A percentile compares a stretch with the other conserved stretches of the same genome.
These are phyloP conservation scores for Pardalotus punctatus DNA, from an alignment of 2,113 vertebrate species.

Conservation along the genomic window DNA sequence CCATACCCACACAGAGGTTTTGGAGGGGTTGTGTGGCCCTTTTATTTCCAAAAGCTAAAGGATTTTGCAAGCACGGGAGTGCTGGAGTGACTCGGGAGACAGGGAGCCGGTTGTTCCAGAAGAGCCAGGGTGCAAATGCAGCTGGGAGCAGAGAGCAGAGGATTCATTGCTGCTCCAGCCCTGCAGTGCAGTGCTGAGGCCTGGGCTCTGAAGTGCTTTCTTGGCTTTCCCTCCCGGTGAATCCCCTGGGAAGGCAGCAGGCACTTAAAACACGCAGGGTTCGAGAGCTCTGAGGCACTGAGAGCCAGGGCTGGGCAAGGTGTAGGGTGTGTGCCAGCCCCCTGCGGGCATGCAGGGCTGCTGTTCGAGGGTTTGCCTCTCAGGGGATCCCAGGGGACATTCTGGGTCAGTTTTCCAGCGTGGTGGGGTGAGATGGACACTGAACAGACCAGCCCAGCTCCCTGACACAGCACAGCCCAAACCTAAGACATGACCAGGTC, in stretches of 20 bases:
- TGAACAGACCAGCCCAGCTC: neutral
- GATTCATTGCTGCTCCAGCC: neutral
- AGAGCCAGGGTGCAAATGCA: neutral
- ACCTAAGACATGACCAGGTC: neutral
- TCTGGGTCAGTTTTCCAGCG: neutral
- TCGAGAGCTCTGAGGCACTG: neutral
- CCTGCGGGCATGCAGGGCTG: accelerated
- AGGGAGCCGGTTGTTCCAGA: neutral
- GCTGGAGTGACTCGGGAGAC: neutral
- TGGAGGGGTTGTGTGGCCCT: neutral
- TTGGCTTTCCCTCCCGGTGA: neutral
- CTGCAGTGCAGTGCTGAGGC: neutral
- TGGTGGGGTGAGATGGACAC: neutral
- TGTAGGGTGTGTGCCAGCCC: neutral
- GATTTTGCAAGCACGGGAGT: conserved; percentile 14
- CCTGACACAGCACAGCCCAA: neutral
- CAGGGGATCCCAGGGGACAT: accelerated
- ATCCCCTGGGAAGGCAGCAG: neutral
- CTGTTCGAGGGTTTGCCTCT: accelerated
- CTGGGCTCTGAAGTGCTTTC: neutral
- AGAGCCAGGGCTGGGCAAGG: neutral
- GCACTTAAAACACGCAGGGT: accelerated
- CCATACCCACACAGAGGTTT: neutral
- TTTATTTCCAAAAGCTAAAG: neutral
- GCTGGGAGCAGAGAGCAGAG: neutral